phyloP scores from a whole-genome alignment of 1,140 invertebrate species.

The Polypedilum pembai region DNA sequence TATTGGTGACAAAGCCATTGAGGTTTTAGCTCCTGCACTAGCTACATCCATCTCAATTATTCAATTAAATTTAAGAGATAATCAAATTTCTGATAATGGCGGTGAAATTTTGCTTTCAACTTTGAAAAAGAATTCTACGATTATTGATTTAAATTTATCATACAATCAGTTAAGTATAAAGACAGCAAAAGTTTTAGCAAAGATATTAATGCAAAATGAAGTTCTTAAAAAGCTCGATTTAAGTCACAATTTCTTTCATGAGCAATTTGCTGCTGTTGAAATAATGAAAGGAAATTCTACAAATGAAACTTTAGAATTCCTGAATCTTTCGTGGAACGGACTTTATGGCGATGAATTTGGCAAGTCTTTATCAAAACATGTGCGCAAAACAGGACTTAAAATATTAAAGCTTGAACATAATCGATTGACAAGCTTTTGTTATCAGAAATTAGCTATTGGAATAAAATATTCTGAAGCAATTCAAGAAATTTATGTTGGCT shows the following conservation, averaged over 20 bases:
- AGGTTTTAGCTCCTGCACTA: neutral
- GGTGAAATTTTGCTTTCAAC: neutral
- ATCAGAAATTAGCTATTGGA: neutral
- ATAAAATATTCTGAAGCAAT: neutral
- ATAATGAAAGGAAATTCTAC: neutral
- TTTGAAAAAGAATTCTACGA: neutral
- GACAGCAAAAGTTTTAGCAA: neutral
- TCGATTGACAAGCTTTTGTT: neutral
- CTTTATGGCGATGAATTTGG: neutral
- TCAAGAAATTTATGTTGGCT: neutral
- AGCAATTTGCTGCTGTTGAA: neutral
- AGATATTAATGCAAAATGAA: neutral
- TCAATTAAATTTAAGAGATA: neutral
- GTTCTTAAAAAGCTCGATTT: neutral
- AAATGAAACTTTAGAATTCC: neutral
- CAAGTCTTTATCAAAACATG: neutral
- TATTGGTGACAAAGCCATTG: neutral
- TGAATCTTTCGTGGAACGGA: conserved; percentile 3
- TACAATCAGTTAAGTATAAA: neutral
- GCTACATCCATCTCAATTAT: neutral
- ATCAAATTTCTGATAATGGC: neutral
- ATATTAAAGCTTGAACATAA: neutral
- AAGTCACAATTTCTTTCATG: neutral
- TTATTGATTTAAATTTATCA: neutral
- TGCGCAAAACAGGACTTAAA: neutral